Conservation (phyloP, 1,140 invertebrate species). For the Listronotus bonariensis region DNA sequence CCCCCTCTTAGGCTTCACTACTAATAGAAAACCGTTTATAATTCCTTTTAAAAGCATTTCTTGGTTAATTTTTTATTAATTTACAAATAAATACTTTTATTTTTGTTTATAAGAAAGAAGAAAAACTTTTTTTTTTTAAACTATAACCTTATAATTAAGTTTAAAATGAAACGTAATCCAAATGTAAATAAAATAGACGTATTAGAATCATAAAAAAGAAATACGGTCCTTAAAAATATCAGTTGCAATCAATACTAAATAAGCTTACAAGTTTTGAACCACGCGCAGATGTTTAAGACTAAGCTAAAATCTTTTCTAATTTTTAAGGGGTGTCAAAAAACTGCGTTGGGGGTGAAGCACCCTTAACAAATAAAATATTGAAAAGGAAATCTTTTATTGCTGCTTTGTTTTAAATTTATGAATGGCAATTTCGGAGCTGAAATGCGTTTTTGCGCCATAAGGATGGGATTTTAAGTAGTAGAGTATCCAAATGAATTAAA, state of each 20-base stretch:
- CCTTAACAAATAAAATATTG: slow-evolving; percentile 37
- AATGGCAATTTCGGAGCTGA: slow-evolving; percentile 18
- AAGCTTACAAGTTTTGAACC: slow-evolving; percentile 20
- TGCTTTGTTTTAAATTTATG: slow-evolving; percentile 38
- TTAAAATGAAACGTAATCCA: too few relatives aligned
- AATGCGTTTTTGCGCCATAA: background rate
- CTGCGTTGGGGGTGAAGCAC: slow-evolving; percentile 34
- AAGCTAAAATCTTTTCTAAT: slow-evolving; percentile 34
- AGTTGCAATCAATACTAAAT: slow-evolving; percentile 22
- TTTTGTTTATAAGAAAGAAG: too few relatives aligned
- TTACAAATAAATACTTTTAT: too few relatives aligned
- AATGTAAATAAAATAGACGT: too few relatives aligned
- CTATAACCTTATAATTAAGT: too few relatives aligned
- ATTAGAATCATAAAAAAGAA: too few relatives aligned
- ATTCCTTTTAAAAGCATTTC: too few relatives aligned
- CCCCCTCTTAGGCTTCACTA: too few relatives aligned
- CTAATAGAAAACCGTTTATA: too few relatives aligned
- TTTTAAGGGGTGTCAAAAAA: slow-evolving; percentile 39
- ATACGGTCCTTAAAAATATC: slow-evolving; percentile 5
- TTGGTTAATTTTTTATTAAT: too few relatives aligned
- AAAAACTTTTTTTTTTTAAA: too few relatives aligned
- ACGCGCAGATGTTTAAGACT: slow-evolving; percentile 39
- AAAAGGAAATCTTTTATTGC: slow-evolving; percentile 36
- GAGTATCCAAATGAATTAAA: background rate
- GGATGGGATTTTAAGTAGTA: slow-evolving; percentile 26